Evolutionary conservation across 1,140 invertebrate genomes (phyloP), one percentile per base, ranked within the genome.

Genomic region (Drosophila grimshawi): DNA sequence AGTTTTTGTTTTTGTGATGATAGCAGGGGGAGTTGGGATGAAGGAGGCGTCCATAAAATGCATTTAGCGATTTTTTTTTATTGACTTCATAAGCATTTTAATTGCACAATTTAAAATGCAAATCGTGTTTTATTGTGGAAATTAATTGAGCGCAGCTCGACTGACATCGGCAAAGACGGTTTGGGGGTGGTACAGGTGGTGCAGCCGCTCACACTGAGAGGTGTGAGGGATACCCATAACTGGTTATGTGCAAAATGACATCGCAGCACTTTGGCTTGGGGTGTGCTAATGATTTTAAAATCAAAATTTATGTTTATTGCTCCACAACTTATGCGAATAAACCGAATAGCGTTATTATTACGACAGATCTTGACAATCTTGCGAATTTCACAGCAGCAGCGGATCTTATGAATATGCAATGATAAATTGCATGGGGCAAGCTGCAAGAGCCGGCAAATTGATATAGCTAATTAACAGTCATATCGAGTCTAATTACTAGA

Each of bases 51-150:
- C 56, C 68, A 78, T 85, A 89, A 86, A 89, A 85, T 89, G 85
- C 86, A 89, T 90, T 89, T 85, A 85, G 86, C 78, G 81, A 78
- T 77, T 86, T 78, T 81, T 19, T 19, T 19, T 86, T 81, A 89
- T 85, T 89, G 85, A 89, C 89, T 89, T 89, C 81, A 89, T 89
- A 89, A 89, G 85, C 85, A 89, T 89, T 89, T 90, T 89, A 89
- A 89, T 89, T 89, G 85, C 85, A 89, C 81, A 89, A 89, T 89
- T 89, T 89, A 81, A 89, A 89, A 89, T 89, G 85, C 85, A 89
- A 89, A 89, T 89, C 78, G 85, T 81, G 80, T 81, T 89, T 81
- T 89, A 89, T 85, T 89, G 78, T 81, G 62, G 80, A 89, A 76
- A 79, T 89, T 89, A 89, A 89, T 89, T 89, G 83, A 88, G 83